Conservation (phyloP, 2,113 vertebrate species). For the Podarcis raffonei region DNA sequence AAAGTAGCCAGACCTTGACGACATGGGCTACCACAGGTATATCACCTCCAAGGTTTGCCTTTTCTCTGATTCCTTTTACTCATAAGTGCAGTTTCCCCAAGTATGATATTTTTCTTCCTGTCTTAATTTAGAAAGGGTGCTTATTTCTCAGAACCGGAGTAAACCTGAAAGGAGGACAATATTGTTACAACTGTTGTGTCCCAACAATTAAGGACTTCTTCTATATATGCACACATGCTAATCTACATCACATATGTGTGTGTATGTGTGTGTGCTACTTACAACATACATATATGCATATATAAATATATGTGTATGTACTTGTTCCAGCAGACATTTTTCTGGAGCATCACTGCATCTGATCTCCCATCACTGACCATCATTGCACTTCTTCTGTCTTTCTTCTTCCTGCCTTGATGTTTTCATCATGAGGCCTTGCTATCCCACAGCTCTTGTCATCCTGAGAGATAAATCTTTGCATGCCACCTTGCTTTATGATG, state of each 20-base stretch:
- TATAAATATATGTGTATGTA: slow-evolving; percentile 1
- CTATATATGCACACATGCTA: slow-evolving; percentile 59
- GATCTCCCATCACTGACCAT: slow-evolving; percentile 40
- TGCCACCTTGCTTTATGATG: slow-evolving; percentile 40
- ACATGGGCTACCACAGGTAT: slow-evolving; percentile 84
- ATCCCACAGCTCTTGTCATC: not conserved
- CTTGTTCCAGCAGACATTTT: slow-evolving; percentile 47
- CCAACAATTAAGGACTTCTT: slow-evolving; percentile 69
- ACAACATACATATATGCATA: not conserved
- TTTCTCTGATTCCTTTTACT: slow-evolving; percentile 34
- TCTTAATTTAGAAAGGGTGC: not conserved
- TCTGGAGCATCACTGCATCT: slow-evolving; percentile 50
- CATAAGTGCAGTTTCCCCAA: slow-evolving; percentile 13
- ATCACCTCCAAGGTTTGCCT: slow-evolving; percentile 39
- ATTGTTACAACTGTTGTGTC: slow-evolving; percentile 26
- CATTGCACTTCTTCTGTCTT: slow-evolving; percentile 31
- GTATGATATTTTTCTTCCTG: not conserved
- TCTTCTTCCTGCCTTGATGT: slow-evolving; percentile 39
- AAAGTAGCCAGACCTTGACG: slow-evolving; percentile 76
- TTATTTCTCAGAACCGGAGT: not conserved
- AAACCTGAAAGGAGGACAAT: not conserved
- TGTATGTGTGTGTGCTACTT: not conserved
- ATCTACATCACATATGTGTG: not conserved
- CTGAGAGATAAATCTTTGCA: slow-evolving; percentile 55
- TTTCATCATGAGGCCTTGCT: slow-evolving; percentile 40